Evolutionary conservation across 1,140 invertebrate genomes (phyloP).

Genomic region (Heliothis virescens): DNA sequence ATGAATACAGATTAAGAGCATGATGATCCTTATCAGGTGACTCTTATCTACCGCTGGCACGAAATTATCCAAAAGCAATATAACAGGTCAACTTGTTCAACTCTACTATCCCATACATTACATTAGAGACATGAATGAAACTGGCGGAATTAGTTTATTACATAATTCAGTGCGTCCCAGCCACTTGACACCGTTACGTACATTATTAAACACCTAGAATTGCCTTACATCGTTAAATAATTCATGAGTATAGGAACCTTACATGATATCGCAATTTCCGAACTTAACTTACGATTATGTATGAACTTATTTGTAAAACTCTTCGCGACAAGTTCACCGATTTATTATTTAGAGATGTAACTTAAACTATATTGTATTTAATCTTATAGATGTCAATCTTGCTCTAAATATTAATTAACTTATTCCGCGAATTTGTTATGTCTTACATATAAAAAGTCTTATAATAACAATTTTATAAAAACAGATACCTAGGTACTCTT

Average conservation of each 20-base stretch:
- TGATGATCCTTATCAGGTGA: too few relatives aligned
- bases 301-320: slow-evolving; percentile 8
- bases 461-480: too few relatives aligned
- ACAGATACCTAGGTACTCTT: too few relatives aligned
- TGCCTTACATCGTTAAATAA: slow-evolving; percentile 64
- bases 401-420: slow-evolving; percentile 8
- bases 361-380: slow-evolving; percentile 14
- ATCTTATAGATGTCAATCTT: neutral
- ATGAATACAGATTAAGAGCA: too few relatives aligned
- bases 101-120: slow-evolving; percentile 21
- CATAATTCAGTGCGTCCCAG: slow-evolving; percentile 68
- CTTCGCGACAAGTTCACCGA: neutral
- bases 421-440: slow-evolving; percentile 4
- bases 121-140: slow-evolving; percentile 35
- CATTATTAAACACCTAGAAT: slow-evolving; percentile 68
- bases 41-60: too few relatives aligned
- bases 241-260: slow-evolving; percentile 58
- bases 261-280: slow-evolving; percentile 35
- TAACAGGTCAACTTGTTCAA: too few relatives aligned
- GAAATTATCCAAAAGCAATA: too few relatives aligned
- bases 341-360: slow-evolving; percentile 2
- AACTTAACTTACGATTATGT: slow-evolving; percentile 28
- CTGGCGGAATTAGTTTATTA: slow-evolving; percentile 55
- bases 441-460: slow-evolving; percentile 7
- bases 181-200: slow-evolving; percentile 61